A percentile compares a stretch with the other conserved stretches of the same genome.
phyloP scores from a whole-genome alignment of 2,888 invertebrate species.

The Carpatolechia fugitivella region DNA sequence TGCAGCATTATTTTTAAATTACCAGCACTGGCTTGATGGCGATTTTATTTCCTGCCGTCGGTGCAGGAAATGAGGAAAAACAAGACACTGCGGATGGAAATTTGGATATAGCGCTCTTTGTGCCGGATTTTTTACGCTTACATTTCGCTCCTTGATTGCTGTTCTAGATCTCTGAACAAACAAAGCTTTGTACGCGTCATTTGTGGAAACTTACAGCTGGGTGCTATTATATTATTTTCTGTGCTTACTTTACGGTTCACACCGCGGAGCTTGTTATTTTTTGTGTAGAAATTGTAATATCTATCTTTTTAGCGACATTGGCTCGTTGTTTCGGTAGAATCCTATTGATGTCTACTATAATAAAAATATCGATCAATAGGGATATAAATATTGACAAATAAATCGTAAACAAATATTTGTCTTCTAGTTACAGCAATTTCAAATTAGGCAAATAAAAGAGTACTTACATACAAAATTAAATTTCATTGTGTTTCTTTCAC shows the following conservation, averaged over 20 bases:
- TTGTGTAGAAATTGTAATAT: too few species aligned
- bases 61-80: slow-evolving; percentile 66
- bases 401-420: too few species aligned
- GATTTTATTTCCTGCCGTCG: slow-evolving; percentile 70
- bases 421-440: too few species aligned
- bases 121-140: slow-evolving; percentile 32
- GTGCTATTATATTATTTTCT: neutral
- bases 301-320: too few species aligned
- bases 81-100: slow-evolving; percentile 55
- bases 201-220: slow-evolving; percentile 8
- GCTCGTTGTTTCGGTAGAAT: too few species aligned
- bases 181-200: slow-evolving; percentile 14
- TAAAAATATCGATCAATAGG: too few species aligned
- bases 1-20: slow-evolving; percentile 74
- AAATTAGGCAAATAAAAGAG: too few species aligned
- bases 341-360: too few species aligned
- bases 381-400: too few species aligned
- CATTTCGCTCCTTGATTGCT: slow-evolving; percentile 36
- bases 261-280: neutral
- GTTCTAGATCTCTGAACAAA: slow-evolving; percentile 22
- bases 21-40: slow-evolving; percentile 67
- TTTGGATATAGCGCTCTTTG: slow-evolving; percentile 49
- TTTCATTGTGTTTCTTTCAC: too few species aligned
- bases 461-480: too few species aligned
- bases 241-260: neutral